Percentiles rank a stretch among this genome's conserved stretches.
Conservation (phyloP, 2,888 invertebrate genomes). For the Volucella bombylans region DNA sequence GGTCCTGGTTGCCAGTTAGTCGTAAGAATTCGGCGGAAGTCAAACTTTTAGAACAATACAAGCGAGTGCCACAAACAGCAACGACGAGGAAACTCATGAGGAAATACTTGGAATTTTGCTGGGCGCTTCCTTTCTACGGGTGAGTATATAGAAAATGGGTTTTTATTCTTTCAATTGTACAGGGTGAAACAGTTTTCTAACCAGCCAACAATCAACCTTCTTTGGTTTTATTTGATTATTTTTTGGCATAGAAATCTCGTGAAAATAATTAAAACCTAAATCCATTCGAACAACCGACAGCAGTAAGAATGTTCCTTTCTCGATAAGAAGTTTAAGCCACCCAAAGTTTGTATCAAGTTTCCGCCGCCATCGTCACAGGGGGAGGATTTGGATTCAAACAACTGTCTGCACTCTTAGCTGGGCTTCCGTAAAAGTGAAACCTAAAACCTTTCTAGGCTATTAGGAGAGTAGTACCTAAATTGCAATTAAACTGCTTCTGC, state of each 20-base stretch:
- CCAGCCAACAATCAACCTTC: background rate
- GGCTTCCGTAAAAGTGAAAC: slow-evolving; percentile 41
- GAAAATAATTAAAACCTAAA: slow-evolving; percentile 72
- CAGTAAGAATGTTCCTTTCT: slow-evolving; percentile 49
- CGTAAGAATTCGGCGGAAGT: slow-evolving; percentile 94
- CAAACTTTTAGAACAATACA: slow-evolving; percentile 92
- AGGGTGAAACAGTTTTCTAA: background rate
- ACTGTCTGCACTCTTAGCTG: background rate
- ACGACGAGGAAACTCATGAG: slow-evolving; percentile 92
- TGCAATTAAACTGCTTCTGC: slow-evolving; percentile 66
- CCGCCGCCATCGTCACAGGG: background rate
- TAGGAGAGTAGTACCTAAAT: slow-evolving; percentile 38
- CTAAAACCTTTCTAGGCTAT: slow-evolving; percentile 41
- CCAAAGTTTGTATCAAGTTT: slow-evolving; percentile 48
- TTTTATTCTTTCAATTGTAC: background rate
- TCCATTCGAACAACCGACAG: slow-evolving; percentile 64
- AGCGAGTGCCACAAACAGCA: slow-evolving; percentile 91
- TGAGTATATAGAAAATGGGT: slow-evolving; percentile 77
- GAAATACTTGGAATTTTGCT: slow-evolving; percentile 95
- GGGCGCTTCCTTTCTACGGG: slow-evolving; percentile 96
- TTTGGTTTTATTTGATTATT: slow-evolving; percentile 65
- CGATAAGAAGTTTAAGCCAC: slow-evolving; percentile 58
- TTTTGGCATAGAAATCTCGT: slow-evolving; percentile 71
- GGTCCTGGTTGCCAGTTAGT: slow-evolving; percentile 88
- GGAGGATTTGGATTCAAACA: too few relatives aligned